These are phyloP conservation scores for Boleophthalmus pectinirostris DNA, from an alignment of 2,113 vertebrate genomes.

Conservation along the genomic window DNA sequence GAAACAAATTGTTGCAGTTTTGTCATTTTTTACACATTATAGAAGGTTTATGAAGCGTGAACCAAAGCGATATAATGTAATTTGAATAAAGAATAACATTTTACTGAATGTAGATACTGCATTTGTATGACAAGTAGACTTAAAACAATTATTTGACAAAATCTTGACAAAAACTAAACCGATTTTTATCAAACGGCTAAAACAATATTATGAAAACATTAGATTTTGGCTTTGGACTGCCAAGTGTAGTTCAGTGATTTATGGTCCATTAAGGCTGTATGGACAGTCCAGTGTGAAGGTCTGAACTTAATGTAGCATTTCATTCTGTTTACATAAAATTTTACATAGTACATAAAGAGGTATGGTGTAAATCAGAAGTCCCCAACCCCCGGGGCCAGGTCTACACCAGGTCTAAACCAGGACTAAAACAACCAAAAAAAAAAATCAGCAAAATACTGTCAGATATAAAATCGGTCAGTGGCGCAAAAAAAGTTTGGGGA, in stretches of 20 bases:
- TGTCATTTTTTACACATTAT: not conserved
- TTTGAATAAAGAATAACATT: not conserved
- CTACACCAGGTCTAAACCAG: too few relatives aligned
- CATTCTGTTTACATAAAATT: not conserved
- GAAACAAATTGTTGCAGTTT: too few relatives aligned
- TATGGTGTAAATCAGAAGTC: too few relatives aligned
- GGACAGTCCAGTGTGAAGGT: too few relatives aligned
- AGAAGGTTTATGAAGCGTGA: not conserved
- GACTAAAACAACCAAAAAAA: too few relatives aligned
- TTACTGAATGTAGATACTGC: too few relatives aligned
- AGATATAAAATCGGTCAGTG: too few relatives aligned
- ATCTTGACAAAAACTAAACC: not conserved
- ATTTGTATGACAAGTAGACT: not conserved
- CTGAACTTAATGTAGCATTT: not conserved
- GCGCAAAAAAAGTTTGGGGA: too few relatives aligned
- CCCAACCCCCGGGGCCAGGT: too few relatives aligned
- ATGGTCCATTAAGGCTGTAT: too few relatives aligned
- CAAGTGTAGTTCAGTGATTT: too few relatives aligned
- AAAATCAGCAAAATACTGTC: too few relatives aligned
- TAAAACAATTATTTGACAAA: not conserved
- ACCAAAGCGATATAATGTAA: not conserved
- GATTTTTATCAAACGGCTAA: not conserved
- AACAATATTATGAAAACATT: not conserved
- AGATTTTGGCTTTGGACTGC: not conserved
- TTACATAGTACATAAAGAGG: not conserved